Evolutionary conservation across 2,888 invertebrate genomes (phyloP), one percentile per base, ranked within the genome.

Genomic region (Agriotes lineatus): DNA sequence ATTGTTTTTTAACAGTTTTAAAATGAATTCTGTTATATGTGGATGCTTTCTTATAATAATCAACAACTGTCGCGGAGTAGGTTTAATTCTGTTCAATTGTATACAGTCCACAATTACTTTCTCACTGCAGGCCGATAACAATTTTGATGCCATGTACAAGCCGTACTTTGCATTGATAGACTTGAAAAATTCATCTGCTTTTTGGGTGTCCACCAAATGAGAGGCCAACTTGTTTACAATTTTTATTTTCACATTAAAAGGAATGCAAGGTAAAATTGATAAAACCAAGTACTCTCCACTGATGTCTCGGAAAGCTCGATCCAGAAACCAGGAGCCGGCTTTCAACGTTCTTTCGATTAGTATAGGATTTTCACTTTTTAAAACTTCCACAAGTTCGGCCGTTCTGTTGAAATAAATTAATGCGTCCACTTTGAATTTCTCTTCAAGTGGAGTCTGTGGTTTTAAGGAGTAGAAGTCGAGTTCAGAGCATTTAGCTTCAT

Each of bases 231-330:
- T 56, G 35, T 67, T 64, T 6, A 63, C 7, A 37, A 72, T 25
- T 20, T 71, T 72, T 37, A 67, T n/a, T 56, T 70, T 65, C 2
- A 42, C 37, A 4, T 42, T 65, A 52, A 61, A 73, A 9, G 71
- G 70, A 20, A 67, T 35, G n/a, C 65, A 42, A 0, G 69, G 65
- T 14, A 71, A 59, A 6, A 73, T 50, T 9, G 30, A 14, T n/a
- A 52, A 39, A 1, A 65, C 54, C 16, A 73, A 56, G 1, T 44
- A 14, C 10, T 62, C 59, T 5, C 30, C 60, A 2, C 9, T 12
- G 12, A 60, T 20, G 30, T 60, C 50, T 44, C 19, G 39, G 25
- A 69, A 71, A 7, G 22, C 37, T 10, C 65, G 50, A 12, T 69
- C 44, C 10, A 71, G 52, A 45, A 73, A 70, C 62, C 68, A 68